A percentile compares a stretch with the other conserved stretches of the same genome.
Conservation (phyloP, 2,888 invertebrate species). For the Acanthococcus lagerstroemiae region DNA sequence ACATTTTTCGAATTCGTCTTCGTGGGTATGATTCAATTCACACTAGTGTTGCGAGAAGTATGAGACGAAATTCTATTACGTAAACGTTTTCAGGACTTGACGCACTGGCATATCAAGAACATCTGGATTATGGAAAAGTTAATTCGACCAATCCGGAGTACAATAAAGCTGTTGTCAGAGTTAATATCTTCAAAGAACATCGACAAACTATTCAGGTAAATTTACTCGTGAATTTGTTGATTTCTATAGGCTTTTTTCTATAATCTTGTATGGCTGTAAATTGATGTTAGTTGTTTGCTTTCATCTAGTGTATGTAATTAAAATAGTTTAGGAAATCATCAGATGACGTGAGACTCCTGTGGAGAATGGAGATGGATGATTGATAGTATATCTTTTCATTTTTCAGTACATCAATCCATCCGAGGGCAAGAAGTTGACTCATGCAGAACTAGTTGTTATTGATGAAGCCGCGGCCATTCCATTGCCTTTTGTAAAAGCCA, state of each 20-base stretch:
- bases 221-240: too few relatives aligned
- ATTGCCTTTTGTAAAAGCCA: conserved; percentile 76
- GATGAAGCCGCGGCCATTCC: conserved; percentile 99
- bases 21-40: conserved; percentile 58
- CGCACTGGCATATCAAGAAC: conserved; percentile 87
- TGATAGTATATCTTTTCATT: not conserved
- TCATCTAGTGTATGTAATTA: not conserved
- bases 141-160: conserved; percentile 93
- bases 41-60: not conserved
- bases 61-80: not conserved
- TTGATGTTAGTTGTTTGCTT: too few relatives aligned
- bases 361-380: not conserved
- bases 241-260: not conserved
- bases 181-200: conserved; percentile 82
- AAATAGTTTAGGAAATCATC: not conserved
- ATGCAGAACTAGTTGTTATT: conserved; percentile 89
- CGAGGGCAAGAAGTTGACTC: conserved; percentile 76
- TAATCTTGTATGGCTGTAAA: too few relatives aligned
- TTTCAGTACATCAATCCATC: conserved; percentile 85
- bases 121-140: conserved; percentile 86
- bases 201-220: conserved; percentile 82
- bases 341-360: not conserved
- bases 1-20: conserved; percentile 95
- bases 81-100: conserved; percentile 55
- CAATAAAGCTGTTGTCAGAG: conserved; percentile 88